Base-by-base conservation (phyloP, 2,113 vertebrate genomes). In the Mus pahari region DNA sequence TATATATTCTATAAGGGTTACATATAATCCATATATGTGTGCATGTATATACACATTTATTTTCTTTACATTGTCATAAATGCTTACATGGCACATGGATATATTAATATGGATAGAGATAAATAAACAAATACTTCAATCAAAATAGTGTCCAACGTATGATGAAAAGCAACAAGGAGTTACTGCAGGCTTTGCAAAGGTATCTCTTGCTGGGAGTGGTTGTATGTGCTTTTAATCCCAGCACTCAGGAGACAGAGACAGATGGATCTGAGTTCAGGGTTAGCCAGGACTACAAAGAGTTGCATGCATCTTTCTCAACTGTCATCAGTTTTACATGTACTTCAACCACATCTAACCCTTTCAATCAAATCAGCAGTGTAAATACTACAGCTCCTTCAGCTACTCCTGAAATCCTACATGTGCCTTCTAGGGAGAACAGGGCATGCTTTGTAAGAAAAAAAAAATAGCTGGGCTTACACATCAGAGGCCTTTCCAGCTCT, bases 31-130 rank as follows among this genome's bases (percentile, higher is more conserved):
- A 36, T 79, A 4, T 55, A 26, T 82, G 33, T 58, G 12, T 58
- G 36, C 11, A 58, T 58, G n/a, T 82, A n/a, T 13, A 58, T 64
- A 78, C 8, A 31, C 10, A 68, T 68, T 64, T 64, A 42, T 79
- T 96, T 96, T 92, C 91, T 60, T 60, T 22, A 53, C 31, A 78
- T 91, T 96, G 96, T 92, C 89, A 95, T 70, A 95, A 94, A 91
- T 92, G 64, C 1, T 91, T 77, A 53, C 16, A 66, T 50, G 53
- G 53, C 26, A 91, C 45, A 33, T 77, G 53, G 48, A 55, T 24
- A 82, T 26, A 90, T 42, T 95, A 90, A 90, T 28, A 77, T 8
- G 26, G 71, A 14, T 36, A 82, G 33, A 92, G 62, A 91, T 39
- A 53, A 91, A 48, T 13, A 89, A 91, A 45, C 50, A 89, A 50